Base-by-base conservation (phyloP, 2,797 vertebrate species). In the Linurgus olivaceus region DNA sequence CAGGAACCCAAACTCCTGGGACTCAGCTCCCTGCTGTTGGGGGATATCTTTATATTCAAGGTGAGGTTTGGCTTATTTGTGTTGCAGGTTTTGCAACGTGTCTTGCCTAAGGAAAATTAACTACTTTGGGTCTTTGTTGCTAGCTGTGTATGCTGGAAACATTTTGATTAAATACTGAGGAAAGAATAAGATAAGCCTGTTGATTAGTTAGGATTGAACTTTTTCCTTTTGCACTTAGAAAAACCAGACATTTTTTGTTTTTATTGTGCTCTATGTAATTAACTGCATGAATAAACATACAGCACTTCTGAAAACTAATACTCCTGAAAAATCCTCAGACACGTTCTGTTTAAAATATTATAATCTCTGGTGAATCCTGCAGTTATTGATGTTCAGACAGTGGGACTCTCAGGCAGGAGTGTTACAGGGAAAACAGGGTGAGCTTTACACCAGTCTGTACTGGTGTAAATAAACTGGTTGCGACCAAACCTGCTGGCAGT, bases 301-400 rank as follows among this genome's bases (percentile, higher is more conserved):
- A 33, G 33, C 21, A 17, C 82, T 94, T 93, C 86, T 93, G 81
- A 86, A 85, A 88, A 73, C 33, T 76, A 92, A 82, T 66, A 51
- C 20, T 88, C 33, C 70, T 38, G 47, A 84, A 88, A 72, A 93
- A 88, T 63, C 28, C 51, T 38, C 40, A 17, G 37, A 47, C 40
- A 58, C 0, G 0, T 66, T 80, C 50, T 62, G 23, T 72, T 89
- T 88, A 44, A 90, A 81, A 52, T 59, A 35, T 11, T 47, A 9
- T 57, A 48, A 84, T 93, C 55, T 78, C 70, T 55, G 62, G 33
- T 1, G 5, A 62, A 67, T 93, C 31, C 62, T 66, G 51, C 29
- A 14, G 8, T 50, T 81, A 11, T 0, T 52, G n/a, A 7, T 62
- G 31, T 59, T 92, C 59, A 72, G 31, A 18, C 42, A 67, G 17